Base-by-base conservation (phyloP, 2,113 vertebrate species). In the Ovibos moschatus region DNA sequence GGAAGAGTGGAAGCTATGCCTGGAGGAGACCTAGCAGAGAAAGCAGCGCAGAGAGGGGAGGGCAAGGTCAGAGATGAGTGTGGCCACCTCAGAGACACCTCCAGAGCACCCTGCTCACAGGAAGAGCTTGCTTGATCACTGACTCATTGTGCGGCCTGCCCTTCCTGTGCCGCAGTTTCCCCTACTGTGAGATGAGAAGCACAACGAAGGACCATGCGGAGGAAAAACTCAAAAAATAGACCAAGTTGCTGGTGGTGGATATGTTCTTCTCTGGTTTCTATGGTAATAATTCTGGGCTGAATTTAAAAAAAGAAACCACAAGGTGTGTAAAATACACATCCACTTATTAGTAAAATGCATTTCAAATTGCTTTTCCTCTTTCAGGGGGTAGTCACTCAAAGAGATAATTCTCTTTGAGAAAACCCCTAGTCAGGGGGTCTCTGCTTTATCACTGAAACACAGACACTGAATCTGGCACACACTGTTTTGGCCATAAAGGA, bases 131-230 rank as follows among this genome's bases (percentile, higher is more conserved):
- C 82, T 45, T 78, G 40, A 45, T 93, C 85, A 81, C 93, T 95
- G 97, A 97, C 91, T 95, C 96, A 96, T 23, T 2, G 2, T 86
- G 93, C 4, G 91, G 45, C 86, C 16, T 25, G 71, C 43, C 71
- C 79, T 97, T 97, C 96, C 97, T 94, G 93, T 53, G 83, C 12
- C 79, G 58, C 33, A 8, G 60, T 91, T 95, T 93, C 78, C 91
- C 91, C n/a, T 74, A 88, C 60, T 67, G 23, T 53, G 55, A 95
- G 67, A 88, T 60, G 28, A 93, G 50, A 96, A 91, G 91, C 76
- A 43, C 60, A 57, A 11, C 82, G 87, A 40, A 55, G 10, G 25
- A 2, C 57, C 17, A 1, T 3, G 12, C 47, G 76, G 51, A 96
- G 89, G 53, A 87, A 88, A 92, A 67, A 19, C 53, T 67, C 45